Evolutionary conservation across 2,797 vertebrate species (phyloP).

Genomic region (Cygnus olor): DNA sequence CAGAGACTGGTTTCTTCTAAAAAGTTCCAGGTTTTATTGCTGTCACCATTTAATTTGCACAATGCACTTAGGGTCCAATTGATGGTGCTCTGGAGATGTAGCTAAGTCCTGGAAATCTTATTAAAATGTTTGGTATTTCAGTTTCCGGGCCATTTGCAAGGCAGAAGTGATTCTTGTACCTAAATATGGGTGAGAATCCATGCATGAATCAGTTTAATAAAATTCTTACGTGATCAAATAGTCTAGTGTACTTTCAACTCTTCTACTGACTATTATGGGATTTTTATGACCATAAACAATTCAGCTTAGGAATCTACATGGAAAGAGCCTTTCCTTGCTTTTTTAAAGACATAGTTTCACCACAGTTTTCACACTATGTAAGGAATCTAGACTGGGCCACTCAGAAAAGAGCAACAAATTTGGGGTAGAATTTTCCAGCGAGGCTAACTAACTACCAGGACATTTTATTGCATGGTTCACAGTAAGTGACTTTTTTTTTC

Average conservation of each 20-base stretch:
- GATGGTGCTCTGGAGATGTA: neutral
- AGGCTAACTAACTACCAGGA: neutral
- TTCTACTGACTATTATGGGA: neutral
- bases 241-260: neutral
- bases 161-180: neutral
- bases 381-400: neutral
- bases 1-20: neutral
- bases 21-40: neutral
- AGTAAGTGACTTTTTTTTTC: neutral
- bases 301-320: neutral
- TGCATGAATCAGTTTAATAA: neutral
- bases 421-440: neutral
- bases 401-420: neutral
- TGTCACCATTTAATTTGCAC: neutral
- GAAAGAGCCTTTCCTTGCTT: neutral
- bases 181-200: neutral
- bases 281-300: neutral
- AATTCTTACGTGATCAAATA: neutral
- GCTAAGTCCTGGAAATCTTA: neutral
- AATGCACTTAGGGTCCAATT: neutral
- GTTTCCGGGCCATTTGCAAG: neutral
- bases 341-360: neutral
- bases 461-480: neutral
- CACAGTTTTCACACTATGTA: neutral
- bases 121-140: neutral